These are phyloP conservation scores for Galendromus occidentalis DNA, from an alignment of 1,140 invertebrate genomes.

Conservation along the genomic window DNA sequence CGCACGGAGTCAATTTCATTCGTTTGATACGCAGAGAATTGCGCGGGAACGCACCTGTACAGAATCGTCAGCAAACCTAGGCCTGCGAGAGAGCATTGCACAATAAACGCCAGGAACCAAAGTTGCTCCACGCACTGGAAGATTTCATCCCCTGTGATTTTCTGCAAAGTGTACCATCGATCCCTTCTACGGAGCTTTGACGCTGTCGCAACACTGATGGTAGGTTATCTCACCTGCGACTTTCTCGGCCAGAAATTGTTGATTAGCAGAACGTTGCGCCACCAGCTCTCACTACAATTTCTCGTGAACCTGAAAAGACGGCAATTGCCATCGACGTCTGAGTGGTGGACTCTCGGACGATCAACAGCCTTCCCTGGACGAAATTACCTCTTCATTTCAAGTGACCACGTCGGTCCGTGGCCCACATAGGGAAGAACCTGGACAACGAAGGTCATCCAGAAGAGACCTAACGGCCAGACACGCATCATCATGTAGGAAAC, in stretches of 20 bases:
- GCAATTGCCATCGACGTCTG: not conserved
- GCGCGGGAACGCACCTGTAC: no score
- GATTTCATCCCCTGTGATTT: no score
- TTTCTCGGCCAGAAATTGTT: not conserved
- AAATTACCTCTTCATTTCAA: not conserved
- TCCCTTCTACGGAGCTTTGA: no score
- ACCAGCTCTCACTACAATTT: not conserved
- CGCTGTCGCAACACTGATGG: no score
- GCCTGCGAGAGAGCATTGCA: not conserved
- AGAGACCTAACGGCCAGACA: not conserved
- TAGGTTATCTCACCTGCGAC: not conserved
- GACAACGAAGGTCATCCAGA: not conserved
- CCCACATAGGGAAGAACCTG: not conserved
- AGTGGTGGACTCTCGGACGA: not conserved
- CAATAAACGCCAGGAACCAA: not conserved
- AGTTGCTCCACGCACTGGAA: conserved; percentile 6
- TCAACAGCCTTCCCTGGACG: not conserved
- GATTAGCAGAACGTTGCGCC: not conserved
- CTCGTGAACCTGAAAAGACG: not conserved
- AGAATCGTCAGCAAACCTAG: not conserved
- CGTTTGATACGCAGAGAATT: no score
- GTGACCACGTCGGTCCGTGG: not conserved
- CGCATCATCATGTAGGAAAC: not conserved
- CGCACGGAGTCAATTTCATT: no score
- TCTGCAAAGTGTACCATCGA: no score